Evolutionary conservation across 2,113 vertebrate genomes (phyloP).

Genomic region (Ivindomyrus marchei): DNA sequence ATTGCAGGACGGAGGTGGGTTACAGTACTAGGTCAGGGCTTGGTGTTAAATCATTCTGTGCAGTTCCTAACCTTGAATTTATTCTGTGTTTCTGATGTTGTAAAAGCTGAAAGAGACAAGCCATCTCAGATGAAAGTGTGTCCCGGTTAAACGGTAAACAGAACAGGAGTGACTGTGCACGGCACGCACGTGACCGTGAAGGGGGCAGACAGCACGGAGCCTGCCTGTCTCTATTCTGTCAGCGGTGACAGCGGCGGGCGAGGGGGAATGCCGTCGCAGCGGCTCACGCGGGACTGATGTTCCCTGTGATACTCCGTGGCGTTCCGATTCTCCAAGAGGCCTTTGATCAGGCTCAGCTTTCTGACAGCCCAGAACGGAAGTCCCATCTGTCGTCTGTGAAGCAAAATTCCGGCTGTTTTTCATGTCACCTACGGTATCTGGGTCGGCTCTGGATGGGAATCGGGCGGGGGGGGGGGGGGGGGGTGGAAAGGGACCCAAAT

Average conservation of each 20-base stretch:
- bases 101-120: neutral
- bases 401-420: neutral
- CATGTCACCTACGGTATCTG: neutral
- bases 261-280: neutral
- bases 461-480: neutral
- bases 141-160: neutral
- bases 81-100: neutral
- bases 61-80: neutral
- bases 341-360: conserved; percentile 1
- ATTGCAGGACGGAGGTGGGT: neutral
- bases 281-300: neutral
- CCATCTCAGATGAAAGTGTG: neutral
- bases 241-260: neutral
- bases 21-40: neutral
- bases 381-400: neutral
- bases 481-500: too few relatives aligned
- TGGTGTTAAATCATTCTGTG: neutral
- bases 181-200: neutral
- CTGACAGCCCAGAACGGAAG: neutral
- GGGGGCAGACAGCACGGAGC: neutral
- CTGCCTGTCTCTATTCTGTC: neutral
- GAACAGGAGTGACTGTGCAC: neutral
- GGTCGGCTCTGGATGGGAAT: neutral
- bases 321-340: neutral
- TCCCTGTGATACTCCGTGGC: neutral